phyloP scores from a whole-genome alignment of 2,888 invertebrate genomes.

The Hydriomena furcata region DNA sequence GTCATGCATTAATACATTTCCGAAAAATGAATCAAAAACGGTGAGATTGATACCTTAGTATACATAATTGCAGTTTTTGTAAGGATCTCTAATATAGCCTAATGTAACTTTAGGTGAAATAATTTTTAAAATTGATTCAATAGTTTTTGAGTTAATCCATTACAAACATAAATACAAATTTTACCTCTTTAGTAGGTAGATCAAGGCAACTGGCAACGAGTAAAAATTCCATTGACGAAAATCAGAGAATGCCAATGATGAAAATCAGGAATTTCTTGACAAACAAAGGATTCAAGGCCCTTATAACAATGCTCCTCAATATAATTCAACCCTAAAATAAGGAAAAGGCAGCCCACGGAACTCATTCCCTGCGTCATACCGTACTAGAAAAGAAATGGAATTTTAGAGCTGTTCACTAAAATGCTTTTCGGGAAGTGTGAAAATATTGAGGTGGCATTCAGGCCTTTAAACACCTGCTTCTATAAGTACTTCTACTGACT shows the following conservation, averaged over 20 bases:
- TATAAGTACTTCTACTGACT: too few species aligned
- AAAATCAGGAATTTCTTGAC: slow-evolving; percentile 10
- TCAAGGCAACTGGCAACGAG: not conserved
- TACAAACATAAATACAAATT: too few species aligned
- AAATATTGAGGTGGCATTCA: not conserved
- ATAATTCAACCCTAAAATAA: slow-evolving; percentile 26
- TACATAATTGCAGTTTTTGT: too few species aligned
- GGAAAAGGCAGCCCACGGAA: slow-evolving; percentile 22
- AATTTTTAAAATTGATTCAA: too few species aligned
- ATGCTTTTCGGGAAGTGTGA: not conserved
- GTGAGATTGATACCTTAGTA: too few species aligned
- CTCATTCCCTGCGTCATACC: slow-evolving; percentile 23
- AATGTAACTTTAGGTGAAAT: too few species aligned
- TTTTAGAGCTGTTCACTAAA: slow-evolving; percentile 27
- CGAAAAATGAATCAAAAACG: too few species aligned
- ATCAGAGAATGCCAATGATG: slow-evolving; percentile 5
- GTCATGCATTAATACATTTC: too few species aligned
- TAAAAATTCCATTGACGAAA: slow-evolving; percentile 1
- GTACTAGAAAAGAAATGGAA: slow-evolving; percentile 28
- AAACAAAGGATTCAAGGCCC: slow-evolving; percentile 14
- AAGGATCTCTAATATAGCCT: too few species aligned
- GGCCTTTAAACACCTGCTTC: too few species aligned
- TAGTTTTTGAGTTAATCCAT: too few species aligned
- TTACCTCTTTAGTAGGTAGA: too few species aligned
- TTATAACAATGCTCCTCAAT: slow-evolving; percentile 20